These are phyloP conservation scores for Drosophila orosa DNA, from an alignment of 1,140 invertebrate species.

Conservation along the genomic window DNA sequence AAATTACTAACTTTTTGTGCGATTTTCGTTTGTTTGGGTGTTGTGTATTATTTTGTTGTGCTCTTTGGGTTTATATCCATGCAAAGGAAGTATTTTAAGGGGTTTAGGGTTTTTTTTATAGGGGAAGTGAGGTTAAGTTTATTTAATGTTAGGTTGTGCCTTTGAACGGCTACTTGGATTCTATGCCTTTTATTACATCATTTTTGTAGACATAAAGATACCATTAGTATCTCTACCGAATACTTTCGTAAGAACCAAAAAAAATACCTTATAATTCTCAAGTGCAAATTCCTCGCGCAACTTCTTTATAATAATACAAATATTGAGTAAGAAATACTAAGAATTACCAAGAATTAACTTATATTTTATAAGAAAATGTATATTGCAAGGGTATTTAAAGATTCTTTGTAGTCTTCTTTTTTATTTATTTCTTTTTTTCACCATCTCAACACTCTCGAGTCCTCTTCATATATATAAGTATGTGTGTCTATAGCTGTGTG, in stretches of 20 bases:
- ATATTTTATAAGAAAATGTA: neutral
- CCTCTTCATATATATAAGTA: constrained; percentile 14
- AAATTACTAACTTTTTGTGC: constrained; percentile 74
- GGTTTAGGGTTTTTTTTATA: neutral
- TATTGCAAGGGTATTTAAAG: neutral
- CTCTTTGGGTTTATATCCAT: neutral
- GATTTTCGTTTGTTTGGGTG: constrained; percentile 57
- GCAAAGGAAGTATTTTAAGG: no score
- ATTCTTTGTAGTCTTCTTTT: constrained; percentile 24
- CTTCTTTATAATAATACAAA: no score
- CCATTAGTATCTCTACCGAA: neutral
- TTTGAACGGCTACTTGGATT: neutral
- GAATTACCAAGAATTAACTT: neutral
- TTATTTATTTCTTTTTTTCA: neutral
- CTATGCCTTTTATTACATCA: neutral
- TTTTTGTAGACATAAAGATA: neutral
- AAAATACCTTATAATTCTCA: neutral
- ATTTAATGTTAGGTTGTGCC: neutral
- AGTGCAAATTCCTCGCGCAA: no score
- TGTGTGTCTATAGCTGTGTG: constrained; percentile 14
- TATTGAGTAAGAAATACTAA: no score
- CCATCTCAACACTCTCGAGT: constrained; percentile 12
- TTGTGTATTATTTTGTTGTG: constrained; percentile 53
- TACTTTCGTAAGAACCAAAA: neutral
- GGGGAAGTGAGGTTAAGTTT: neutral